Evolutionary conservation across 2,888 invertebrate species (phyloP), one percentile per base, ranked within the genome.

Genomic region (Trisateles emortualis): DNA sequence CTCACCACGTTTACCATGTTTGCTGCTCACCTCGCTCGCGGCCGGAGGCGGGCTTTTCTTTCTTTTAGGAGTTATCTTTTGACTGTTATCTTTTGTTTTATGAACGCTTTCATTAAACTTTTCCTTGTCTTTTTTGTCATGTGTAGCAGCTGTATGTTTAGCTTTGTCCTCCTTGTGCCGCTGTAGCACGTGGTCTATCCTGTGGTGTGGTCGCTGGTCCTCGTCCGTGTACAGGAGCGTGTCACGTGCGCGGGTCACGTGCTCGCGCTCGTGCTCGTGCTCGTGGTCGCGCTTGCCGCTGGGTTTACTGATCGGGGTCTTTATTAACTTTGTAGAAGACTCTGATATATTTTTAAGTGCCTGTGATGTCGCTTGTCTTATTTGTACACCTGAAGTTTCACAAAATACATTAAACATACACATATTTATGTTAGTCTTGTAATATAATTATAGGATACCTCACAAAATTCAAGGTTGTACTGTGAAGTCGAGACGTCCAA

Each of bases 221-320:
- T 93, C 94, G 3, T 88, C 81, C 0, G 84, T 83, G 68, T 94
- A 94, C 30, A 94, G 61, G 1, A 94, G 77, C n/a, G 72, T 73
- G 44, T 88, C 79, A 11, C 93, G 82, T 58, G 91, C 87, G 26
- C 84, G 59, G 57, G 76, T 66, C 0, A 66, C 9, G 3, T 9
- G 14, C 11, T 44, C 38, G 5, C n/a, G 13, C 11, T 44, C 36
- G 6, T 52, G 54, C 4, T 38, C 24, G 2, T 50, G 29, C n/a
- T 45, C 32, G 2, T 10, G 53, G 19, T 43, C 24, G 9, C 51
- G 57, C 1, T 48, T 46, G 0, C 3, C n/a, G 11, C 2, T 22
- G 0, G 65, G 63, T 49, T 83, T 83, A 30, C 58, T 54, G 50
- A 88, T 81, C 0, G 76, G 63, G 0, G 85, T 78, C 60, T 87